Evolutionary conservation across 1,140 invertebrate genomes (phyloP).

Genomic region (Asobara japonica): DNA sequence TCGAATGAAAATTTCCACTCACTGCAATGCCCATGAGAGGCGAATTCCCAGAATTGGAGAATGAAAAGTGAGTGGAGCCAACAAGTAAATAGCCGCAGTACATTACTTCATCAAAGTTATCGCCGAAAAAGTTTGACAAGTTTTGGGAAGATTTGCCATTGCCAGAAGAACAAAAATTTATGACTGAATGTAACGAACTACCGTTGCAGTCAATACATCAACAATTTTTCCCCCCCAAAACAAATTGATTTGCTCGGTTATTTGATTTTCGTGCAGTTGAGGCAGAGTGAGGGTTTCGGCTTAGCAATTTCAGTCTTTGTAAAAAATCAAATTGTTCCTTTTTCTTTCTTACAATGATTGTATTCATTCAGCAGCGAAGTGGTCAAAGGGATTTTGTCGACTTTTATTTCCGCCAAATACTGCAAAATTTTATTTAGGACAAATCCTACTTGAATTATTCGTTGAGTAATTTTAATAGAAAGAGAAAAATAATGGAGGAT

Average conservation of each 20-base stretch:
- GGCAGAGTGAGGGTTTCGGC: neutral
- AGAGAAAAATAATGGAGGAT: too few species aligned
- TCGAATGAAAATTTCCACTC: neutral
- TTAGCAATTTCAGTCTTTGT: slow-evolving; percentile 11
- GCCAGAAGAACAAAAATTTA: too few species aligned
- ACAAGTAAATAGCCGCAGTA: neutral
- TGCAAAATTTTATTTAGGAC: too few species aligned
- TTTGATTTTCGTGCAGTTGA: neutral
- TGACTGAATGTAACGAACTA: too few species aligned
- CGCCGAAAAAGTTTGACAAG: neutral
- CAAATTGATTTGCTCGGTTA: neutral
- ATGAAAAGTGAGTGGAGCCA: neutral
- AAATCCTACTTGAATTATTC: too few species aligned
- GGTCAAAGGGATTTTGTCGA: neutral
- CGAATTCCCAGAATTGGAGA: neutral
- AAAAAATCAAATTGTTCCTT: slow-evolving; percentile 1
- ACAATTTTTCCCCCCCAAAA: neutral
- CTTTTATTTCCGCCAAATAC: too few species aligned
- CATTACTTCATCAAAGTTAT: neutral
- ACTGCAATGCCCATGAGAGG: neutral
- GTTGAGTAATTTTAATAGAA: too few species aligned
- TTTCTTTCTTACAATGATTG: slow-evolving; percentile 5
- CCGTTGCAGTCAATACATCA: too few species aligned
- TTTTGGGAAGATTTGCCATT: neutral
- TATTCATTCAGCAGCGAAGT: too few species aligned